Conservation (phyloP, 1,140 invertebrate species). For the Platyura marginata region DNA sequence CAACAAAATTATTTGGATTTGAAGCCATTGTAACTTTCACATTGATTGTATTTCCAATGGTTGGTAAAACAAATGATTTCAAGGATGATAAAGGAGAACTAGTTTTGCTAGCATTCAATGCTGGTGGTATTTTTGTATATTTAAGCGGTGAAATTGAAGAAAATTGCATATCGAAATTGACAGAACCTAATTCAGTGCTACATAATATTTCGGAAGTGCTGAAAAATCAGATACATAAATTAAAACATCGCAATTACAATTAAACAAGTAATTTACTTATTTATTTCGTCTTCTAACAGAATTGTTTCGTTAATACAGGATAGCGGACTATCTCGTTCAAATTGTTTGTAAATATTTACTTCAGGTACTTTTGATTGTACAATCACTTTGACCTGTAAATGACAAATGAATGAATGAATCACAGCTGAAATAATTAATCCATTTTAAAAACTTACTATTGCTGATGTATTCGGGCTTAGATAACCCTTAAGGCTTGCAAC, state of each 20-base stretch:
- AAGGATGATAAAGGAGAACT: no score
- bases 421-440: not conserved
- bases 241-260: no score
- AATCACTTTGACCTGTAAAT: conserved; percentile 13
- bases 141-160: not conserved
- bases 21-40: not conserved
- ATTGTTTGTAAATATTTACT: conserved; percentile 14
- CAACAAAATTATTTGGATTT: not conserved
- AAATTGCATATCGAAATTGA: no score
- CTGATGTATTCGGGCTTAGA: conserved; percentile 13
- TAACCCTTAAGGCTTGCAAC: conserved; percentile 12
- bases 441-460: conserved; percentile 14
- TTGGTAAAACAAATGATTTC: no score
- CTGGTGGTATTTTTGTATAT: not conserved
- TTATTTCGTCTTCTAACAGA: conserved; percentile 16
- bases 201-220: no score
- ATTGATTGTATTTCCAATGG: not conserved
- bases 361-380: conserved; percentile 8
- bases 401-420: not conserved
- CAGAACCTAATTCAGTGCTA: no score
- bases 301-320: conserved; percentile 17
- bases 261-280: conserved; percentile 15
- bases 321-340: conserved; percentile 10
- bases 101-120: no score
- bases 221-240: no score